Conservation (phyloP, 2,113 vertebrate genomes). For the Odontophorus gujanensis region DNA sequence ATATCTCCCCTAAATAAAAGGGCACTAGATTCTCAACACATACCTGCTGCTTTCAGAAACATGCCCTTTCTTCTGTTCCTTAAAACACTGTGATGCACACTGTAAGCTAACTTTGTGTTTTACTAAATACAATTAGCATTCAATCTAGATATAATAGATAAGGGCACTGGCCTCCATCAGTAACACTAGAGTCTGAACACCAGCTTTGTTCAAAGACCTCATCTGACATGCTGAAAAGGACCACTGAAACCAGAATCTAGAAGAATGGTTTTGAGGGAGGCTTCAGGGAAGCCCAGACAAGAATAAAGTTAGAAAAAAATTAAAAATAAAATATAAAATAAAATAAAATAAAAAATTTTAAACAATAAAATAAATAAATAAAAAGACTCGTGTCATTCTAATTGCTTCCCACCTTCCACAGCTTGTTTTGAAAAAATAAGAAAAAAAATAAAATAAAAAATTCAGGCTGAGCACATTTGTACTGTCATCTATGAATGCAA, state of each 20-base stretch:
- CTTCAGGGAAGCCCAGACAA: background rate
- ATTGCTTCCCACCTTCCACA: accelerated
- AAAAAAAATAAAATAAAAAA: too few relatives aligned
- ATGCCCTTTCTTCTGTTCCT: background rate
- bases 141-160: background rate
- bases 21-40: background rate
- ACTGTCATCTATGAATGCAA: background rate
- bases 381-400: background rate
- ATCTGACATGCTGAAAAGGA: background rate
- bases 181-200: background rate
- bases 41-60: background rate
- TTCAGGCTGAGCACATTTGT: background rate
- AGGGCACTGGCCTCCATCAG: background rate
- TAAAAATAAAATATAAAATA: background rate
- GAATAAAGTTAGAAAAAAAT: too few relatives aligned
- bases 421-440: background rate
- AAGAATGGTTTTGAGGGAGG: background rate
- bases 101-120: background rate
- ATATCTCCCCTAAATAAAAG: background rate
- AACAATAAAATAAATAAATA: background rate
- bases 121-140: background rate
- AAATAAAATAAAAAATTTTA: too few relatives aligned
- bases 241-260: background rate
- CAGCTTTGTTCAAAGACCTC: background rate
- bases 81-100: background rate